phyloP scores from a whole-genome alignment of 2,113 vertebrate species.

The Leptocoma aspasia region DNA sequence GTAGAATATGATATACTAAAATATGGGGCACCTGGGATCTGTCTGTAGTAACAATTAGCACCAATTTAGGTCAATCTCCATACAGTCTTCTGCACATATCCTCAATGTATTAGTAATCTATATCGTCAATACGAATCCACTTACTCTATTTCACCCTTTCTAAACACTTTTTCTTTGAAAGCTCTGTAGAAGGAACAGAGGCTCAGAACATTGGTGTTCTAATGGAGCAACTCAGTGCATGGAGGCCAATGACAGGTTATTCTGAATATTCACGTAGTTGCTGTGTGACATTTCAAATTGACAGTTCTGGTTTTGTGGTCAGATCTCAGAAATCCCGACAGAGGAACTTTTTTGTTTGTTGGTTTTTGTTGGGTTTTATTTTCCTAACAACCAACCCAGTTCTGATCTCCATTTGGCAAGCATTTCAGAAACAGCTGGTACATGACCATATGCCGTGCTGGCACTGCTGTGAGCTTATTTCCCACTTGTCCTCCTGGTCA shows the following conservation, averaged over 20 bases:
- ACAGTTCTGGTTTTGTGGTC: background rate
- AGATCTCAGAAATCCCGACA: background rate
- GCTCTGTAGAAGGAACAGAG: background rate
- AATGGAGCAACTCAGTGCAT: background rate
- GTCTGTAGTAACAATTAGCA: background rate
- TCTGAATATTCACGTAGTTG: background rate
- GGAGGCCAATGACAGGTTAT: background rate
- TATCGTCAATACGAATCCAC: background rate
- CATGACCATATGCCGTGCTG: slow-evolving; percentile 30
- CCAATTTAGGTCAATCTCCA: background rate
- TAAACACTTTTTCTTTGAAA: background rate
- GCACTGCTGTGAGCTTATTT: slow-evolving; percentile 43
- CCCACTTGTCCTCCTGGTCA: slow-evolving; percentile 60
- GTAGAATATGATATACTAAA: background rate
- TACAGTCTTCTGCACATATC: background rate
- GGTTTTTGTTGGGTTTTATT: slow-evolving; percentile 1
- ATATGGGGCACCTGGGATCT: background rate
- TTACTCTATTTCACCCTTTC: background rate
- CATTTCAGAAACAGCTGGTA: slow-evolving; percentile 63
- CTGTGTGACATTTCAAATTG: background rate
- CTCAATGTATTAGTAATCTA: background rate
- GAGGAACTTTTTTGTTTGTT: background rate
- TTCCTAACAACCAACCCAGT: background rate
- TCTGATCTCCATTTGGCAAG: slow-evolving; percentile 18
- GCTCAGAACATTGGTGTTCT: background rate